Percentiles rank a stretch among this genome's conserved stretches.
Conservation (phyloP, 1,140 invertebrate species). For the Caerostris extrusa region DNA sequence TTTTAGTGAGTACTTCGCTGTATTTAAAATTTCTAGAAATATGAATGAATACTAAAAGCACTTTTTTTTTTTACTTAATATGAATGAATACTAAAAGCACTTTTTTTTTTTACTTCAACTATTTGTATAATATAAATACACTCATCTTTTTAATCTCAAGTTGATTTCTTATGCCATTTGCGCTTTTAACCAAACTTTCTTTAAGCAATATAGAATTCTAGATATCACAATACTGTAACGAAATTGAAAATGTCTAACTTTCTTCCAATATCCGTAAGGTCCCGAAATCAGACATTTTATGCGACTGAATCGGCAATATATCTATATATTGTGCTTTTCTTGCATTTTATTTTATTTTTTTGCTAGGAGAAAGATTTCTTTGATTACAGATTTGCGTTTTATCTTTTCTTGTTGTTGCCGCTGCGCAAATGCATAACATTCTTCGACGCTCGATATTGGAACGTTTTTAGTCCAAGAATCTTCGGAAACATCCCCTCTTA, state of each 20-base stretch:
- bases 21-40: not conserved
- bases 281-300: constrained; percentile 15
- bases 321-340: too few relatives aligned
- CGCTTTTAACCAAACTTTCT: not conserved
- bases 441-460: not conserved
- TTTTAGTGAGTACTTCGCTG: not conserved
- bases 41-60: too few relatives aligned
- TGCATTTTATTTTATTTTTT: not conserved
- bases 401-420: not conserved
- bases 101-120: too few relatives aligned
- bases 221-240: not conserved
- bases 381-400: constrained; percentile 32
- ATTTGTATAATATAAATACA: too few relatives aligned
- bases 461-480: not conserved
- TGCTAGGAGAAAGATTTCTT: not conserved
- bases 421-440: not conserved
- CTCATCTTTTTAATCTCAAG: too few relatives aligned
- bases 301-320: not conserved
- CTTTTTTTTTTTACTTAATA: too few relatives aligned
- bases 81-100: too few relatives aligned
- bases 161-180: not conserved
- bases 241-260: constrained; percentile 28
- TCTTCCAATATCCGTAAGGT: constrained; percentile 22
- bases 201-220: not conserved
- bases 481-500: not conserved